Evolutionary conservation across 1,140 invertebrate genomes (phyloP).

Genomic region (Brachionus calyciflorus): DNA sequence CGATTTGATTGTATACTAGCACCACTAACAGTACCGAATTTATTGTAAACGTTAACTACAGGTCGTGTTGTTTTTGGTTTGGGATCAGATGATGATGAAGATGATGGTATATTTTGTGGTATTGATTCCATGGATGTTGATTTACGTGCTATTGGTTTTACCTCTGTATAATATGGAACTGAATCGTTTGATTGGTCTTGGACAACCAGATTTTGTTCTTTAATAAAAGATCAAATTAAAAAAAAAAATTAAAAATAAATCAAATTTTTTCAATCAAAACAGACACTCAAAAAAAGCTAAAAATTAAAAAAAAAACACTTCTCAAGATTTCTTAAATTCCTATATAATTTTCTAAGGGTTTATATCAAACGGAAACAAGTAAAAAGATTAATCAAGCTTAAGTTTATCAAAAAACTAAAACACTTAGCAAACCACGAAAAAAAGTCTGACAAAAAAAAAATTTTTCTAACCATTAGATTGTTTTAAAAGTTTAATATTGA

Average conservation of each 20-base stretch:
- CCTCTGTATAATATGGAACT: conserved; percentile 7
- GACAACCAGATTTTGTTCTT: conserved; percentile 18
- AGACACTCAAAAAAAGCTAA: too few relatives aligned
- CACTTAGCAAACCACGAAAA: too few relatives aligned
- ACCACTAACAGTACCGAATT: conserved; percentile 21
- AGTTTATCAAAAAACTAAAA: neutral
- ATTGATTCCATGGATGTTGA: conserved; percentile 24
- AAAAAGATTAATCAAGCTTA: neutral
- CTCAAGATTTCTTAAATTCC: too few relatives aligned
- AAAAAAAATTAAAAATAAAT: neutral
- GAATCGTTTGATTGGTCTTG: neutral
- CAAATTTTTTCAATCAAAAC: too few relatives aligned
- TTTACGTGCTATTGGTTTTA: neutral
- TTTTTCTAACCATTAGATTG: neutral
- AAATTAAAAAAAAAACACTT: too few relatives aligned
- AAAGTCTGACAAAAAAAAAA: too few relatives aligned
- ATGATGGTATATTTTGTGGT: neutral
- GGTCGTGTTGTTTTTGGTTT: neutral
- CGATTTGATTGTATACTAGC: neutral
- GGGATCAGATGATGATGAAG: too few relatives aligned
- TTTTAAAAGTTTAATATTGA: conserved; percentile 23
- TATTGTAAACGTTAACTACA: conserved; percentile 14
- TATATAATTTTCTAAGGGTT: too few relatives aligned
- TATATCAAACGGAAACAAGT: too few relatives aligned
- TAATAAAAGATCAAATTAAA: neutral